Evolutionary conservation across 2,797 vertebrate genomes (phyloP).

Genomic region (Peromyscus melanophrys): DNA sequence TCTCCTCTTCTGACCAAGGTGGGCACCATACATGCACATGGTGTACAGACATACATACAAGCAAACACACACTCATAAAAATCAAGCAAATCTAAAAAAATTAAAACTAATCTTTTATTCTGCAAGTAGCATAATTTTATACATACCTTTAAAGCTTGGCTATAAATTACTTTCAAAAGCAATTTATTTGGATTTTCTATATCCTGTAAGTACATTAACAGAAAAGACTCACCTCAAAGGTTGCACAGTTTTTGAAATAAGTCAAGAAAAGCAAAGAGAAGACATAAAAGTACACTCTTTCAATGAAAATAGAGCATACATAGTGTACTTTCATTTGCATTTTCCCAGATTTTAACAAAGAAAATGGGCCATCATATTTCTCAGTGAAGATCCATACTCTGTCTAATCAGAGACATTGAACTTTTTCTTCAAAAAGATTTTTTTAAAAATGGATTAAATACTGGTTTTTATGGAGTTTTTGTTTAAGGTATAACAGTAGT

Average conservation of each 20-base stretch:
- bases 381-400: slow-evolving; percentile 73
- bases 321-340: slow-evolving; percentile 84
- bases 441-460: slow-evolving; percentile 62
- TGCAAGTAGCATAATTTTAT: slow-evolving; percentile 65
- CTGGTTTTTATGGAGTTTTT: slow-evolving; percentile 77
- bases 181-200: slow-evolving; percentile 93
- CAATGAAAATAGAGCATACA: slow-evolving; percentile 88
- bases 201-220: slow-evolving; percentile 93
- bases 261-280: slow-evolving; percentile 81
- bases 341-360: slow-evolving; percentile 79
- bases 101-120: not conserved
- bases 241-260: slow-evolving; percentile 91
- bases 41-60: not conserved
- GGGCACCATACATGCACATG: not conserved
- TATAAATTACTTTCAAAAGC: slow-evolving; percentile 90
- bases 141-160: slow-evolving; percentile 72
- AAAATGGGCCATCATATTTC: slow-evolving; percentile 75
- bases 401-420: slow-evolving; percentile 78
- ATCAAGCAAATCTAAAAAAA: not conserved
- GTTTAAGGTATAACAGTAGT: slow-evolving; percentile 83
- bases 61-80: not conserved
- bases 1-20: not conserved
- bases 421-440: slow-evolving; percentile 78
- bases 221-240: slow-evolving; percentile 87
- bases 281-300: slow-evolving; percentile 88